Conservation (phyloP, 2,797 vertebrate genomes). For the Malurus leucopterus region DNA sequence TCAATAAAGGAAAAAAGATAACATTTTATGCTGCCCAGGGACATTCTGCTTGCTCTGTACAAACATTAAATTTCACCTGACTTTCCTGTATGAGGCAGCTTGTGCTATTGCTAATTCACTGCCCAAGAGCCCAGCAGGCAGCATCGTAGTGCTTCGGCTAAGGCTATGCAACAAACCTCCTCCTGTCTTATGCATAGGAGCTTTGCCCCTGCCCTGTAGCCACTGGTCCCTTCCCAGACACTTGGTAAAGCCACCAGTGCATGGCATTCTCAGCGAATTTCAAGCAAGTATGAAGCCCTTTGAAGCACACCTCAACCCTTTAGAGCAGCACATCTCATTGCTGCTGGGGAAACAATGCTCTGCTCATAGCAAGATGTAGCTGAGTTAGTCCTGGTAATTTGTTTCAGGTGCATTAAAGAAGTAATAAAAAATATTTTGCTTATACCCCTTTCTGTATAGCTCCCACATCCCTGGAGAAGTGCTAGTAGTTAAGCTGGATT, state of each 20-base stretch:
- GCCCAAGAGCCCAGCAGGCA: background rate
- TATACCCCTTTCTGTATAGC: background rate
- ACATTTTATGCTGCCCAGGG: background rate
- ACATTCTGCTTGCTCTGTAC: background rate
- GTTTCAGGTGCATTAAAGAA: background rate
- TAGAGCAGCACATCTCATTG: rapidly evolving
- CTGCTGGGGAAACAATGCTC: background rate
- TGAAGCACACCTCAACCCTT: background rate
- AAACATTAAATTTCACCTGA: background rate
- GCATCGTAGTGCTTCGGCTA: background rate
- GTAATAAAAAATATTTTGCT: background rate
- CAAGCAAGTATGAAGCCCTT: background rate
- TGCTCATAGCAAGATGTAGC: background rate
- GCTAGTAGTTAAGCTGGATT: background rate
- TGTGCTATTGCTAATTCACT: background rate
- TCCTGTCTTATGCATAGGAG: background rate
- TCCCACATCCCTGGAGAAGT: background rate
- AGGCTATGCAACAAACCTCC: background rate
- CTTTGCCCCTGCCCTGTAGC: background rate
- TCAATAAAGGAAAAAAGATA: background rate
- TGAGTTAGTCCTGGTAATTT: background rate
- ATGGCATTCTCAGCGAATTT: background rate
- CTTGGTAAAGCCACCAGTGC: rapidly evolving
- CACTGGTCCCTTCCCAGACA: rapidly evolving
- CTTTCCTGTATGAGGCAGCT: background rate